Percentiles rank a stretch among this genome's conserved stretches.
These are phyloP conservation scores for Plutomurus gul DNA, from an alignment of 1,140 invertebrate species.

Conservation along the genomic window DNA sequence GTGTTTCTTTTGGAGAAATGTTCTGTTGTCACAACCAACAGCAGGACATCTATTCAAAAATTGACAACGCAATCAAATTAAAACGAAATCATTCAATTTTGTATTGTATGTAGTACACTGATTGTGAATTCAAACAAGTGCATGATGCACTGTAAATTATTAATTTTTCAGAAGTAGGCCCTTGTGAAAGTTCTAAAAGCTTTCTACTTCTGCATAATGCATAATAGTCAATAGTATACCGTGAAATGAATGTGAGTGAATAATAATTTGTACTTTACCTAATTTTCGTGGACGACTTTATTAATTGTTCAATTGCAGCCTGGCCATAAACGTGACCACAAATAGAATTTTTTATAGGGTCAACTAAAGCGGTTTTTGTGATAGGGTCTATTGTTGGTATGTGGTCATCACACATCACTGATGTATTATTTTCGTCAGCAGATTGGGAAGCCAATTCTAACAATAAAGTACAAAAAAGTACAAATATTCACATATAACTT, in stretches of 20 bases:
- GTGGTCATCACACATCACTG: not conserved
- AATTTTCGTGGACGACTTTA: not conserved
- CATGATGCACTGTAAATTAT: no score
- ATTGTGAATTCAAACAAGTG: no score
- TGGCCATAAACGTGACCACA: conserved; percentile 13
- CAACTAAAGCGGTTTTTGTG: not conserved
- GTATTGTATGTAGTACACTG: no score
- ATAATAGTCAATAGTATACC: no score
- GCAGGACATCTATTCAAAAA: no score
- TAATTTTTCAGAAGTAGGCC: no score
- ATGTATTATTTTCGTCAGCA: not conserved
- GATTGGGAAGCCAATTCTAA: not conserved
- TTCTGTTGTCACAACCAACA: no score
- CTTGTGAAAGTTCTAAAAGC: no score
- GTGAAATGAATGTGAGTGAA: not conserved
- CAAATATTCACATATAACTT: not conserved
- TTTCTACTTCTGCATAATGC: no score
- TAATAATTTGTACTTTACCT: not conserved
- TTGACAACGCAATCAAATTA: no score
- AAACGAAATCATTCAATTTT: not conserved
- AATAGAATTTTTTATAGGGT: not conserved
- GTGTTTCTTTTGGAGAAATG: no score
- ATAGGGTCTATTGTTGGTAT: not conserved
- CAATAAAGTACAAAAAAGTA: not conserved
- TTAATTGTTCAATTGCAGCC: not conserved